Percentiles rank a stretch among this genome's conserved stretches.
Evolutionary conservation across 2,797 vertebrate species (phyloP).

Genomic region (Danionella dracula): DNA sequence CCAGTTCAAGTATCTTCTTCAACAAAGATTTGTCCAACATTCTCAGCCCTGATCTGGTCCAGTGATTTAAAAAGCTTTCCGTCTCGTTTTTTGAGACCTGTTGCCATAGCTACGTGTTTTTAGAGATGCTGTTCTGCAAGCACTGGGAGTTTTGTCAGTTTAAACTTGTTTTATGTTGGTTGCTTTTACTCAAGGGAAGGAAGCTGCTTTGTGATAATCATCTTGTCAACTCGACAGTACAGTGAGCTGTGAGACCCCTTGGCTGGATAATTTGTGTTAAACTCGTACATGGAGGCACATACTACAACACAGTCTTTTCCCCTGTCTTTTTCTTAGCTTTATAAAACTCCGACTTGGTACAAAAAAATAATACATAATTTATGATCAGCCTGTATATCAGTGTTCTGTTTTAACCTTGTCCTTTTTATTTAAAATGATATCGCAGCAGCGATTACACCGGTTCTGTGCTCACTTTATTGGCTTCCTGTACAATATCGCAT

Average conservation of each 20-base stretch:
- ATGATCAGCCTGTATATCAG: too few species aligned
- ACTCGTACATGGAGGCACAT: too few species aligned
- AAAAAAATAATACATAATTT: too few species aligned
- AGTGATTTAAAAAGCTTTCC: background rate
- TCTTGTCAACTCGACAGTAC: constrained; percentile 37
- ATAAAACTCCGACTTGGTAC: too few species aligned
- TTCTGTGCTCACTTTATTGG: too few species aligned
- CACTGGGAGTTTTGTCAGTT: background rate
- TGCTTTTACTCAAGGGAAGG: constrained; percentile 24
- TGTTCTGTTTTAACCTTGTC: too few species aligned
- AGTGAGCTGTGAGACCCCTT: constrained; percentile 17
- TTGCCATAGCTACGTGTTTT: constrained; percentile 33
- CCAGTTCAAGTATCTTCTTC: background rate
- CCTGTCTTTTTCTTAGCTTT: too few species aligned
- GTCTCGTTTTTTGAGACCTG: constrained; percentile 27
- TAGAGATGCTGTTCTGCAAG: background rate
- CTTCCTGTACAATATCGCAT: too few species aligned
- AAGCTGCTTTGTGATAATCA: constrained; percentile 40
- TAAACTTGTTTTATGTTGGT: constrained; percentile 2
- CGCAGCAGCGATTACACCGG: too few species aligned
- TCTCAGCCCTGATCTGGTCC: background rate
- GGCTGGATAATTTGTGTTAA: background rate
- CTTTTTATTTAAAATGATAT: too few species aligned
- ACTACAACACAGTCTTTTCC: too few species aligned
- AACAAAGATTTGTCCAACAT: background rate